A percentile compares a stretch with the other conserved stretches of the same genome.
Evolutionary conservation across 2,888 invertebrate species (phyloP).

Genomic region (Argyra leucocephala): DNA sequence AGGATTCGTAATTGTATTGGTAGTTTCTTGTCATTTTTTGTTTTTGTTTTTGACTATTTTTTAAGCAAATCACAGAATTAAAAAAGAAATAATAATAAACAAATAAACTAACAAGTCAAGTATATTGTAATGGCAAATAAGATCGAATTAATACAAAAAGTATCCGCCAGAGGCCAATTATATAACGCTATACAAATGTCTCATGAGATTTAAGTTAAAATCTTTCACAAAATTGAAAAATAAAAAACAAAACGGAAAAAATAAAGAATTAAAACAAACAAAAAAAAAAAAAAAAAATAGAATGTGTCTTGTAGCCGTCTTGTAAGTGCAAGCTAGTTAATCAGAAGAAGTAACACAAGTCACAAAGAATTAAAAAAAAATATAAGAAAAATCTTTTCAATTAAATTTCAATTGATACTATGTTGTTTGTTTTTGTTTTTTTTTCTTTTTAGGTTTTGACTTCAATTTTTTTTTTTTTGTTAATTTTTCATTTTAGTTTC

Average conservation of each 20-base stretch:
- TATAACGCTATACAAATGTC: slow-evolving; percentile 6
- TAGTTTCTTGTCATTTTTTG: neutral
- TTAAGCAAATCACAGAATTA: neutral
- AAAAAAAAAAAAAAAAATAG: neutral
- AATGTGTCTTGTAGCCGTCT: slow-evolving; percentile 3
- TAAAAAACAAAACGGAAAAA: no score
- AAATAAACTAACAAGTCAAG: neutral
- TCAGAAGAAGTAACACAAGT: neutral
- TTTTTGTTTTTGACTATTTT: neutral
- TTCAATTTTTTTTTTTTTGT: neutral
- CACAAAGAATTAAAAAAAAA: neutral
- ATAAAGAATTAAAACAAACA: neutral
- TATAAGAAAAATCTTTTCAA: slow-evolving; percentile 1
- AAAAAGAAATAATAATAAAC: neutral
- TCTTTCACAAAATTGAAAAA: no score
- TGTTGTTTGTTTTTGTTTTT: neutral
- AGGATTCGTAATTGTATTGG: neutral
- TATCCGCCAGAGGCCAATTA: neutral
- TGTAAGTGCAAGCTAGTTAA: slow-evolving; percentile 6
- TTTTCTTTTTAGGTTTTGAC: neutral
- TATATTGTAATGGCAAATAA: neutral
- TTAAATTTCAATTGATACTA: neutral
- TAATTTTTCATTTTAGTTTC: neutral
- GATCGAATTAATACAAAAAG: neutral
- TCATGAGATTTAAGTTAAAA: neutral